Percentiles rank a stretch among this genome's conserved stretches.
phyloP scores from a whole-genome alignment of 64 coral and sea anemone genomes.

The Montipora sp. region DNA sequence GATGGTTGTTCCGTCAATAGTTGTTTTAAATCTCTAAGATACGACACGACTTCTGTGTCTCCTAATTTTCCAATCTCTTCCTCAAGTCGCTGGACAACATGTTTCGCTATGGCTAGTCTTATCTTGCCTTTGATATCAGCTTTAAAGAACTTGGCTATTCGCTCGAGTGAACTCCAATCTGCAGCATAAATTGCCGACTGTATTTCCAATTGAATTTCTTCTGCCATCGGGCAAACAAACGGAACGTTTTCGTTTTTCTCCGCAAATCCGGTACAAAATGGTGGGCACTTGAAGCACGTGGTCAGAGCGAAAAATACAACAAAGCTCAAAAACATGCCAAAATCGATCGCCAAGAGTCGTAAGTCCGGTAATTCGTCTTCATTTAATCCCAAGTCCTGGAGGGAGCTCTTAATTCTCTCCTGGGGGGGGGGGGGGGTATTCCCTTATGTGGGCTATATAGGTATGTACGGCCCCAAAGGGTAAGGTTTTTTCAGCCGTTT shows the following conservation, averaged over 20 bases:
- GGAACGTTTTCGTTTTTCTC: neutral
- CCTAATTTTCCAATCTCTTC: slow-evolving; percentile 19
- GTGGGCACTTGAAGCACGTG: neutral
- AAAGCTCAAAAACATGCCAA: neutral
- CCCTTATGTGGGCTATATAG: no score
- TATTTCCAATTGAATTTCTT: slow-evolving; percentile 59
- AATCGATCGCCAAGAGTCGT: slow-evolving; percentile 10
- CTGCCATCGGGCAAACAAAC: neutral
- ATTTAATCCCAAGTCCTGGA: neutral
- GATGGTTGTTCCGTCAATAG: neutral
- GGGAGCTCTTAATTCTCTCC: no score
- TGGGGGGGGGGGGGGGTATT: no score
- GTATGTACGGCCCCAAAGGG: no score
- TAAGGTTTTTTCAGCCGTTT: no score
- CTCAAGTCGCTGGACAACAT: neutral
- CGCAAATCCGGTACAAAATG: neutral
- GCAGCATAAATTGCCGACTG: slow-evolving; percentile 26
- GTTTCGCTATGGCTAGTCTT: slow-evolving; percentile 20
- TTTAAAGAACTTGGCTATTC: slow-evolving; percentile 32
- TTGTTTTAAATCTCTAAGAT: slow-evolving; percentile 34
- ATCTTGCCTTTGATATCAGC: slow-evolving; percentile 31
- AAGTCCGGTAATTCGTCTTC: neutral
- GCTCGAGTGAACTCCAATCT: neutral
- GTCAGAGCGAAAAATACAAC: neutral
- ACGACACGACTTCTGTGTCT: slow-evolving; percentile 4